phyloP scores from a whole-genome alignment of 2,888 invertebrate genomes.

The Conchocele bisecta region DNA sequence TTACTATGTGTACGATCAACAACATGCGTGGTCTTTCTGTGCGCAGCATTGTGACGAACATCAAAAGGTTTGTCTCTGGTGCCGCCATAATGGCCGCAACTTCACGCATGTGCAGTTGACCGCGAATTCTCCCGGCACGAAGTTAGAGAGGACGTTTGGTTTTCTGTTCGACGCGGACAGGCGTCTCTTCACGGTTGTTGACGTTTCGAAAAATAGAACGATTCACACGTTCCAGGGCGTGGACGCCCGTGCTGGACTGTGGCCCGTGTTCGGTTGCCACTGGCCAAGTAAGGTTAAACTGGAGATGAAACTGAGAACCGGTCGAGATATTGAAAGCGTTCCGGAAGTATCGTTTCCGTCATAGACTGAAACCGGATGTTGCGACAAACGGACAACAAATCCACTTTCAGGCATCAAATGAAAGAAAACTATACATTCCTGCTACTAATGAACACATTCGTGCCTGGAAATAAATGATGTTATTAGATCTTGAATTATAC shows the following conservation, averaged over 20 bases:
- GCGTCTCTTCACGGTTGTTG: conserved; percentile 44
- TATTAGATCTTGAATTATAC: too few relatives aligned
- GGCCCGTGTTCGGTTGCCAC: conserved; percentile 66
- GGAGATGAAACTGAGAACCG: conserved; percentile 55
- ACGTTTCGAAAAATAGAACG: conserved; percentile 45
- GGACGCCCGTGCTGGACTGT: conserved; percentile 50
- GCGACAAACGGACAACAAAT: too few relatives aligned
- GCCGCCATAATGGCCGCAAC: conserved; percentile 60
- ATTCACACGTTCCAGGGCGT: conserved; percentile 54
- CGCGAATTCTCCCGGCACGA: conserved; percentile 46
- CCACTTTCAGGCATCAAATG: too few relatives aligned
- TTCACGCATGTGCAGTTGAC: conserved; percentile 53
- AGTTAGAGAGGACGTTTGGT: conserved; percentile 44
- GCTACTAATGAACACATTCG: too few relatives aligned
- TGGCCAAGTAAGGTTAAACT: conserved; percentile 66
- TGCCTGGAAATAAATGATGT: too few relatives aligned
- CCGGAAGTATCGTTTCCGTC: conserved; percentile 38
- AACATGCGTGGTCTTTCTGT: conserved; percentile 63
- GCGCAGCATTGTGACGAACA: conserved; percentile 64
- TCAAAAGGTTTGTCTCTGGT: conserved; percentile 58
- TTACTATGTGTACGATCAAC: conserved; percentile 64
- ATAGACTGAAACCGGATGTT: too few relatives aligned
- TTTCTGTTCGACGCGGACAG: conserved; percentile 61
- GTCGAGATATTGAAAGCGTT: conserved; percentile 46
- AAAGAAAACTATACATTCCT: too few relatives aligned